Evolutionary conservation across 2,888 invertebrate genomes (phyloP).

Genomic region (Drosophila pseudotakahashii): DNA sequence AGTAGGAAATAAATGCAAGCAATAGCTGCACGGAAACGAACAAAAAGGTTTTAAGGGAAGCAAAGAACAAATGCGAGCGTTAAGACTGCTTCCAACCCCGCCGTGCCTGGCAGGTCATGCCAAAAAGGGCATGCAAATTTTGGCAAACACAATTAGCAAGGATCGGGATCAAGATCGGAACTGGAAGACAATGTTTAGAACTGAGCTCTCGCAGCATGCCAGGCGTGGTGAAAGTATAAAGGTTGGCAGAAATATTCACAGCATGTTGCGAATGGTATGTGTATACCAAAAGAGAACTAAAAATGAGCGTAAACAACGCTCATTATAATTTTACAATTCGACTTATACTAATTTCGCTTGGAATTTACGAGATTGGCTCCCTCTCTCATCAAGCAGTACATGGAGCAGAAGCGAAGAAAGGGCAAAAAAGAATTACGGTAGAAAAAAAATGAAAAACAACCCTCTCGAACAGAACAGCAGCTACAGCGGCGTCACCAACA

Average conservation of each 20-base stretch:
- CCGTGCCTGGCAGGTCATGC: constrained; percentile 27
- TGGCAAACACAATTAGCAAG: constrained; percentile 60
- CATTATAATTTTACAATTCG: constrained; percentile 61
- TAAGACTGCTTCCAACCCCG: constrained; percentile 30
- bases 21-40: constrained; percentile 14
- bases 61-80: constrained; percentile 1
- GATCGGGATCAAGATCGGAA: constrained; percentile 32
- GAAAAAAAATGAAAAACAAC: constrained; percentile 57
- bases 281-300: constrained; percentile 11
- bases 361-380: constrained; percentile 54
- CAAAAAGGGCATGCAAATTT: constrained; percentile 72
- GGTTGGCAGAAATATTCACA: constrained; percentile 53
- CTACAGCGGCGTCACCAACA: constrained; percentile 43
- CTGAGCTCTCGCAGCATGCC: constrained; percentile 41
- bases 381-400: constrained; percentile 62
- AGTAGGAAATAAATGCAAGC: constrained; percentile 2
- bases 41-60: constrained; percentile 9
- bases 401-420: constrained; percentile 13
- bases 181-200: constrained; percentile 9
- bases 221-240: constrained; percentile 59
- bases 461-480: constrained; percentile 58
- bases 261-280: constrained; percentile 48
- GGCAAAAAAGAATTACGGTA: constrained; percentile 12
- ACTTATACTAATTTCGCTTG: constrained; percentile 44
- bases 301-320: constrained; percentile 51